These are phyloP conservation scores for Phrynocephalus forsythii DNA, from an alignment of 2,797 vertebrate species.

Conservation along the genomic window DNA sequence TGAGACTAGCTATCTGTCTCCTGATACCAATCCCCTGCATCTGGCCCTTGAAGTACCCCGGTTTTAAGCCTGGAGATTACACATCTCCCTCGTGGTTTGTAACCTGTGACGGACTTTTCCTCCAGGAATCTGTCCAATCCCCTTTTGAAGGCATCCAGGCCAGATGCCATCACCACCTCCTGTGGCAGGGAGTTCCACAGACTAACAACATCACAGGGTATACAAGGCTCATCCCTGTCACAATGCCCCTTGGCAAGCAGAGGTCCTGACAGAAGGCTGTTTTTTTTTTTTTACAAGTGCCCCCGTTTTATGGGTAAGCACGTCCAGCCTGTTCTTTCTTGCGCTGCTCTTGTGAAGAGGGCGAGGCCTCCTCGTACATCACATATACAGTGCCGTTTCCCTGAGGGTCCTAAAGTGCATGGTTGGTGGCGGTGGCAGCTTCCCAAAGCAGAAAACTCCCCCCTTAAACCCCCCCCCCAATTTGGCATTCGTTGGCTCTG, in stretches of 20 bases:
- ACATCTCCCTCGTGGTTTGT: no score
- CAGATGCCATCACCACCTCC: no score
- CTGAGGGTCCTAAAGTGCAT: constrained; percentile 55
- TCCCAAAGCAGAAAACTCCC: constrained; percentile 55
- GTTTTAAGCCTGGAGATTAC: no score
- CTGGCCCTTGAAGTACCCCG: no score
- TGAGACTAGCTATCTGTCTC: no score
- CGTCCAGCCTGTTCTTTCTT: constrained; percentile 13
- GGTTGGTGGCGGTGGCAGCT: constrained; percentile 8
- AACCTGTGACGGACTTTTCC: no score
- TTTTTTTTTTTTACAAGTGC: background rate
- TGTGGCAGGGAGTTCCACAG: no score
- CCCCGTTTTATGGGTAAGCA: background rate
- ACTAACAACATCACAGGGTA: no score
- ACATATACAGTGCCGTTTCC: constrained; percentile 54
- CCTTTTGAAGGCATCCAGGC: no score
- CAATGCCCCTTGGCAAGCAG: background rate
- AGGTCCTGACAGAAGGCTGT: background rate
- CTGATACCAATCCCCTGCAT: no score
- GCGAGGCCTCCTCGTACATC: background rate
- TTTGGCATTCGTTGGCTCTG: constrained; percentile 56
- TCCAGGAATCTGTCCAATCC: no score
- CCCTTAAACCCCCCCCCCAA: constrained; percentile 45
- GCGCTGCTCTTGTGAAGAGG: constrained; percentile 43
- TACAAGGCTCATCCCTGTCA: no score